Percentiles rank a stretch among this genome's conserved stretches.
phyloP scores from a whole-genome alignment of 2,797 vertebrate species.

The Prunella strophiata region DNA sequence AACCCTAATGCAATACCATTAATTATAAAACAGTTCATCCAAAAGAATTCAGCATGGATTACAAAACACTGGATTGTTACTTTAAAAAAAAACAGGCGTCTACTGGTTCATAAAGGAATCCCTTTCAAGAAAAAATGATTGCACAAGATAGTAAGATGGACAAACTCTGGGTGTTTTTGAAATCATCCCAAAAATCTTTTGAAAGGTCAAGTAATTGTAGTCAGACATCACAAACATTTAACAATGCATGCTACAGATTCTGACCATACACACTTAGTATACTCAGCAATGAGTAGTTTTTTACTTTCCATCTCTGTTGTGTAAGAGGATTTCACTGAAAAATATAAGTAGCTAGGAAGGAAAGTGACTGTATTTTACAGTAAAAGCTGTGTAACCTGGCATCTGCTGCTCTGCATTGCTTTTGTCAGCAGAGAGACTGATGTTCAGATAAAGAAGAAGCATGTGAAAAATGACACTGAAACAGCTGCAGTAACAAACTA shows the following conservation, averaged over 20 bases:
- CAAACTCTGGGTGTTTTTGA: neutral
- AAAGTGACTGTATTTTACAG: conserved; percentile 29
- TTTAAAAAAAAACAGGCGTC: conserved; percentile 40
- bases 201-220: conserved; percentile 44
- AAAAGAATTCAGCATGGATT: conserved; percentile 55
- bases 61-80: conserved; percentile 51
- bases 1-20: conserved; percentile 34
- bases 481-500: neutral
- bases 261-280: neutral
- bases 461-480: conserved; percentile 12
- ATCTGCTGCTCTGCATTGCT: neutral
- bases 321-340: conserved; percentile 34
- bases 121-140: conserved; percentile 60
- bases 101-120: conserved; percentile 64
- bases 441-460: neutral
- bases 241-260: neutral
- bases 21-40: conserved; percentile 54
- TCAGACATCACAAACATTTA: conserved; percentile 10
- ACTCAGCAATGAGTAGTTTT: neutral
- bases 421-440: neutral
- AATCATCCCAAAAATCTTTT: conserved; percentile 17
- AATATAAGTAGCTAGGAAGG: neutral
- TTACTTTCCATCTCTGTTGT: conserved; percentile 21
- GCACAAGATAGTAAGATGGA: conserved; percentile 53
- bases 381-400: conserved; percentile 7